Evolutionary conservation across 2,797 vertebrate species (phyloP), one percentile per base, ranked within the genome.

Genomic region (Danionella dracula): DNA sequence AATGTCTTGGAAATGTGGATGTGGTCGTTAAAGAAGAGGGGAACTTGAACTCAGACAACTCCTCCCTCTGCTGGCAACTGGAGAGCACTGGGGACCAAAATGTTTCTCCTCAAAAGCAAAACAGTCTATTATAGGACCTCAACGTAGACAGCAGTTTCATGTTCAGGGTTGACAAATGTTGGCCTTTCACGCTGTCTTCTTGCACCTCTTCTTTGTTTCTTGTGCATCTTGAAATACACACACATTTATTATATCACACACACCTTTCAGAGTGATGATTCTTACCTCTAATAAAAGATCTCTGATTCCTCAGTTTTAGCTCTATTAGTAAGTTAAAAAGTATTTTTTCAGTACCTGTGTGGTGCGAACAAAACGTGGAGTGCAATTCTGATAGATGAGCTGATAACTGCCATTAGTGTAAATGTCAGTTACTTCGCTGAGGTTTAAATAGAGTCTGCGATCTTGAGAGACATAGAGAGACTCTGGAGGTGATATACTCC

Each of bases 381-480:
- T 91, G 68, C 81, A 83, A 78, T 91, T 91, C 81, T 91, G 87
- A 73, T 91, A 91, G 1, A 91, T 76, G 6, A 90, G 83, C 41
- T 91, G 89, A 75, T 90, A 91, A 80, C 87, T 90, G 62, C 90
- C 90, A 9, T 91, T 91, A 59, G 80, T 86, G 77, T 91, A 91
- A 74, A 90, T 66, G 65, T 90, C 75, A 23, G 86, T 88, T n/a
- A 90, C 89, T 71, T 90, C 88, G 5, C 84, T 84, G 75, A 88
- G 90, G 79, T 91, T 91, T 21, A 90, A 86, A 59, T 91, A 91
- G 38, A 90, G 82, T 0, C 63, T 78, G 10, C 34, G 83, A 19
- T 85, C 83, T 72, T 86, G 86, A 75, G 86, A 89, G 37, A 87
- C 70, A 8, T 70, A 72, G 50, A 79, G 0, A 38, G 63, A 74